Evolutionary conservation across 2,113 vertebrate species (phyloP), one percentile per base, ranked within the genome.

Genomic region (Eira barbara): DNA sequence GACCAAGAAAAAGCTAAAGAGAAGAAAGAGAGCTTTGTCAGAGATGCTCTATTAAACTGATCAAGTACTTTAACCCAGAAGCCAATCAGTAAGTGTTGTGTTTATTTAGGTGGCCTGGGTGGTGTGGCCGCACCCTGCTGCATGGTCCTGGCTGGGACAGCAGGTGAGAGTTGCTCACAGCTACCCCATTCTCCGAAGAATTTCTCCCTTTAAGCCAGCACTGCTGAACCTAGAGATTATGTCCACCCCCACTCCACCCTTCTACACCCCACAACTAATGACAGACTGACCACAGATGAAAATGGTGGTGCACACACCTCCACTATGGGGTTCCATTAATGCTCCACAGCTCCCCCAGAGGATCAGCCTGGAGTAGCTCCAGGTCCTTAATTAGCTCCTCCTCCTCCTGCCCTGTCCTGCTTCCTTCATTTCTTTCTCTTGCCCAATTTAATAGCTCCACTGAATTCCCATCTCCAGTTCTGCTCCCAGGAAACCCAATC

Each of bases 51-150:
- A 2, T 36, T 59, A 63, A 89, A 74, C 31, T 29, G 63, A 61
- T 42, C 61, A 61, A 36, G 18, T 39, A 59, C 29, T 47, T 42
- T 85, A 47, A 76, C 31, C 13, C 20, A 23, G 45, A 79, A 65
- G 20, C 57, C 7, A 63, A 31, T 20, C 67, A 92, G 17, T 67
- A 25, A 52, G 39, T 25, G 2, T 11, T 65, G 52, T 59, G 21
- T 36, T 63, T 39, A 10, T 88, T 69, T 45, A 21, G 6, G 3
- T 31, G 10, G 39, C 57, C 15, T 3, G 25, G 76, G 20, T 3
- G 8, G 6, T 34, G 5, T 2, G 18, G 34, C 17, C 21, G 7
- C 6, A 71, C 2, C 7, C 2, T 3, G 34, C 20, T 14, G 21
- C n/a, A 59, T n/a, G 25, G 27, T 20, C n/a, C 65, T 31, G 17